These are phyloP conservation scores for Acrocera orbiculus DNA, from an alignment of 2,888 invertebrate species.

Conservation along the genomic window DNA sequence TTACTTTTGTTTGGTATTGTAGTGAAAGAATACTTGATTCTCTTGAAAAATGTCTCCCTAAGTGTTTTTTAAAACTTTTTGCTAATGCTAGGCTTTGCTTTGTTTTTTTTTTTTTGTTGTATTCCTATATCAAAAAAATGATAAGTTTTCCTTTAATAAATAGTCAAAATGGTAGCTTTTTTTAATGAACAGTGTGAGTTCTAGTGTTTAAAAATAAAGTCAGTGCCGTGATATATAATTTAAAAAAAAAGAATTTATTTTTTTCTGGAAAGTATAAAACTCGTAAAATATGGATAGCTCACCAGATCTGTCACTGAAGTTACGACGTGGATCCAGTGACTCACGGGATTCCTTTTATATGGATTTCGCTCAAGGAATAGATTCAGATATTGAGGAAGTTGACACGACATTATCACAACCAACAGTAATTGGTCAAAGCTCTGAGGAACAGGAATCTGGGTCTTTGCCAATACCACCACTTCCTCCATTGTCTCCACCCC, in stretches of 20 bases:
- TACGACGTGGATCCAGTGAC: conserved; percentile 70
- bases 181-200: no score
- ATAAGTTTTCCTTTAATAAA: no score
- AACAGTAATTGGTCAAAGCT: conserved; percentile 24
- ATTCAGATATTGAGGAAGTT: conserved; percentile 77
- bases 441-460: conserved; percentile 16
- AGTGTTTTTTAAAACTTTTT: neutral
- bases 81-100: neutral
- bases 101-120: no score
- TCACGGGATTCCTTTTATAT: conserved; percentile 78
- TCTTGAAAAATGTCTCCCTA: no score
- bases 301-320: conserved; percentile 67
- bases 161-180: no score
- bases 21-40: no score
- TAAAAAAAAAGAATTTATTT: no score
- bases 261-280: neutral
- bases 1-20: no score
- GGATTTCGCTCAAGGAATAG: conserved; percentile 81
- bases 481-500: conserved; percentile 19
- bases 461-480: conserved; percentile 3
- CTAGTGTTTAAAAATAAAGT: neutral
- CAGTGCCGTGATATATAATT: conserved; percentile 3
- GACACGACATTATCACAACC: conserved; percentile 34
- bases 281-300: conserved; percentile 47
- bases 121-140: no score